Base-by-base conservation (phyloP, 1,140 invertebrate genomes). In the Myzus persicae region DNA sequence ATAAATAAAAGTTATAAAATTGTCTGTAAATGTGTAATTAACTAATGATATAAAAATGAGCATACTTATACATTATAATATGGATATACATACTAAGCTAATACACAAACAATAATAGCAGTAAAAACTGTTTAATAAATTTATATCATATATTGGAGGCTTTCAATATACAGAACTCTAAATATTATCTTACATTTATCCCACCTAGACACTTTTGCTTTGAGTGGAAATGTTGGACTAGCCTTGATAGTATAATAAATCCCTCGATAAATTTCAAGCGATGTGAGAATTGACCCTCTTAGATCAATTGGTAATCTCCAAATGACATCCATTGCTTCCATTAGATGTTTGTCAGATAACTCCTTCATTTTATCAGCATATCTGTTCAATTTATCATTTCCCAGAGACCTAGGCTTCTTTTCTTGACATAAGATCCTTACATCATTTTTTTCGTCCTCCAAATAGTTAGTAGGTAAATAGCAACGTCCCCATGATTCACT, bases 351-450 rank as follows among this genome's bases (percentile, higher is more conserved):
- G 38, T 40, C 31, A 20, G 89, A 51, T 31, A 90, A 44, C 24
- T 67, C 18, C 6, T 67, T 90, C 38, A 90, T 90, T 6, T 38
- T 54, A 26, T 5, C 11, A 42, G 51, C 59, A 26, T 90, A 90
- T 90, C 67, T 90, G 24, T 38, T 90, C 24, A 90, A 90, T 18
- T 90, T 90, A 9, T 90, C 40, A 36, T 90, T 42, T 67, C 89
- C 89, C 38, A 90, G 9, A 11, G 89, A 59, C 26, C 89, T 90
- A 31, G 89, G 89, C 31, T 90, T 59, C 26, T 67, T 90, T 42
- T 90, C 44, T 36, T 90, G 4, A 24, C 89, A 90, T 38, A 90
- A 67, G 20, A 90, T 90, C 26, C 54, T 90, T 40, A 90, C 31
- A 67, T 90, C 89, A 42, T 67, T 38, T 42, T 59, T 26, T 67